These are phyloP conservation scores for Echinops telfairi DNA, from an alignment of 2,113 vertebrate species.

Conservation along the genomic window DNA sequence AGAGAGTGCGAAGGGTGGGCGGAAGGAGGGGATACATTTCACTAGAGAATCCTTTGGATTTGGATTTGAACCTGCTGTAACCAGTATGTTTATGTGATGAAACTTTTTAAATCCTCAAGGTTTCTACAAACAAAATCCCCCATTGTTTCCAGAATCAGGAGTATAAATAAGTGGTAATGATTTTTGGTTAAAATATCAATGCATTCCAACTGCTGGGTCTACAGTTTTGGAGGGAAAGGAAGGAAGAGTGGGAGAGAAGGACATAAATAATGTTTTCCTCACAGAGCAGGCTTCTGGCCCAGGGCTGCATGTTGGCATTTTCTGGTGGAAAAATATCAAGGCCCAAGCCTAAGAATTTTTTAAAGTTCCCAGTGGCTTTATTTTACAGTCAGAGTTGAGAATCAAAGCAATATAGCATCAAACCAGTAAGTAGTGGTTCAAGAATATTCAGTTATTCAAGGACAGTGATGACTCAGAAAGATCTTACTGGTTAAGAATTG, in stretches of 20 bases:
- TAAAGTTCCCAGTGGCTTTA: background rate
- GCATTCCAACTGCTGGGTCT: background rate
- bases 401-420: background rate
- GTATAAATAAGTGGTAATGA: background rate
- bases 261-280: background rate
- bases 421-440: conserved; percentile 8
- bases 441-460: conserved; percentile 17
- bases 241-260: rapidly evolving
- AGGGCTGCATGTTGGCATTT: background rate
- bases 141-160: background rate
- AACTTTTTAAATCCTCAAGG: background rate
- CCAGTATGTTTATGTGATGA: background rate
- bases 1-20: too few species aligned
- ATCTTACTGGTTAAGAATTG: conserved; percentile 8
- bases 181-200: background rate
- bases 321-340: background rate
- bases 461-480: background rate
- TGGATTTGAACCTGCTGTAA: conserved; percentile 3
- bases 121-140: conserved; percentile 24
- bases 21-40: background rate
- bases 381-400: background rate
- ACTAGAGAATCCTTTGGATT: background rate
- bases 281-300: background rate
- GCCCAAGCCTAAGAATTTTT: background rate
- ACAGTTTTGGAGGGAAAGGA: background rate